A percentile compares a stretch with the other conserved stretches of the same genome.
phyloP scores from a whole-genome alignment of 2,888 invertebrate genomes.

The Bembecia ichneumoniformis region DNA sequence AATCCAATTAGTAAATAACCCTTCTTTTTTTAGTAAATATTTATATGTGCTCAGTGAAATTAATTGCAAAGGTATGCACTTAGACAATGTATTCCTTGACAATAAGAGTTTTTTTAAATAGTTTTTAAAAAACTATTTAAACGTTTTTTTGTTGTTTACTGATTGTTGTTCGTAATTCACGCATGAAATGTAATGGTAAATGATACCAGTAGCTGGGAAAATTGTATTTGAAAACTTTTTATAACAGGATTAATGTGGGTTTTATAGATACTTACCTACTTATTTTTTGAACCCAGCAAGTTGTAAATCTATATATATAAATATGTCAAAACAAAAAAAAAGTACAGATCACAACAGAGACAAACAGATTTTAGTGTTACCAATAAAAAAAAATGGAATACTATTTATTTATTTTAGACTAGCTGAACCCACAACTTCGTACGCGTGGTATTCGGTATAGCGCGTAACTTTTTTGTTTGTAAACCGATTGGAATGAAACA shows the following conservation, averaged over 20 bases:
- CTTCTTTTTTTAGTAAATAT: constrained; percentile 31
- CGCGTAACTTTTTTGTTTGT: no score
- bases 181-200: constrained; percentile 25
- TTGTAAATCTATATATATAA: no score
- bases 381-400: no score
- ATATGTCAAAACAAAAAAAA: no score
- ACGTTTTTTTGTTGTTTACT: constrained; percentile 1
- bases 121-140: no score
- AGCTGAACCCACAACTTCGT: no score
- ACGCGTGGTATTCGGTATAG: no score
- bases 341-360: no score
- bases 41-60: constrained; percentile 43
- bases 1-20: constrained; percentile 60
- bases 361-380: no score
- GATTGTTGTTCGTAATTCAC: constrained; percentile 20
- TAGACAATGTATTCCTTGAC: constrained; percentile 44
- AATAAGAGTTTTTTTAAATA: constrained; percentile 38
- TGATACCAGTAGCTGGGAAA: constrained; percentile 13
- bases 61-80: constrained; percentile 40
- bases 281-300: no score
- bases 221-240: constrained; percentile 4
- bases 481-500: no score
- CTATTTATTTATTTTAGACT: no score
- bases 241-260: neutral
- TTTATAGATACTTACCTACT: neutral